Base-by-base conservation (phyloP, 2,113 vertebrate genomes). In the Marmota flaviventris region DNA sequence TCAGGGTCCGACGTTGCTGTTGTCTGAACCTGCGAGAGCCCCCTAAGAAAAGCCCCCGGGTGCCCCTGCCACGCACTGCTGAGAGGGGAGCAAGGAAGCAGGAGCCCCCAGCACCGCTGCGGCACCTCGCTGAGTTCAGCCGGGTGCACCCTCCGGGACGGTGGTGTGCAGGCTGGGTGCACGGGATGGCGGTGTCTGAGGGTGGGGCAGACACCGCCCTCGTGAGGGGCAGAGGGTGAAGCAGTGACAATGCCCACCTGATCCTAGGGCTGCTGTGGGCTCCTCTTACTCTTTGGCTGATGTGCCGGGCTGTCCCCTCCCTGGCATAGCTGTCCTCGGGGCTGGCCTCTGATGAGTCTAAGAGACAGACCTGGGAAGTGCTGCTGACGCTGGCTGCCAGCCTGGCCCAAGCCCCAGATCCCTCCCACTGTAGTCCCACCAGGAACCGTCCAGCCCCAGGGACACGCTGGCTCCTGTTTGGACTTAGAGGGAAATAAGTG, bases 221-320 rank as follows among this genome's bases (percentile, higher is more conserved):
- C 2, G 29, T 16, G 65, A 24, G 13, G 29, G 67, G 67, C 67
- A 69, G 32, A 16, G 5, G 32, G 29, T 14, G 32, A 32, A 2
- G 14, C 2, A 7, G 45, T 29, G 27, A 9, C 16, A 2, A 3
- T 8, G 0, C 12, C 77, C 48, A 18, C 32, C 8, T 16, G 3
- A 22, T 34, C 77, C 4, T 12, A 2, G 32, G 32, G 32, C 32
- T 34, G 32, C 8, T 32, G 1, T 79, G 48, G 48, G 16, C 16
- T 53, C 24, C 32, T 53, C 32, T 2, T 17, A 16, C 48, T 17
- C 77, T 53, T 11, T 53, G 77, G 8, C 77, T 79, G 48, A 8
- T 34, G 10, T n/a, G 14, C 53, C 58, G 53, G 78, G 12, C 34
- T 63, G n/a, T 14, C 34, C 34, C 6, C 34, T n/a, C 77, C 45